Evolutionary conservation across 2,888 invertebrate genomes (phyloP), one percentile per base, ranked within the genome.

Genomic region (Shargacucullia verbasci): DNA sequence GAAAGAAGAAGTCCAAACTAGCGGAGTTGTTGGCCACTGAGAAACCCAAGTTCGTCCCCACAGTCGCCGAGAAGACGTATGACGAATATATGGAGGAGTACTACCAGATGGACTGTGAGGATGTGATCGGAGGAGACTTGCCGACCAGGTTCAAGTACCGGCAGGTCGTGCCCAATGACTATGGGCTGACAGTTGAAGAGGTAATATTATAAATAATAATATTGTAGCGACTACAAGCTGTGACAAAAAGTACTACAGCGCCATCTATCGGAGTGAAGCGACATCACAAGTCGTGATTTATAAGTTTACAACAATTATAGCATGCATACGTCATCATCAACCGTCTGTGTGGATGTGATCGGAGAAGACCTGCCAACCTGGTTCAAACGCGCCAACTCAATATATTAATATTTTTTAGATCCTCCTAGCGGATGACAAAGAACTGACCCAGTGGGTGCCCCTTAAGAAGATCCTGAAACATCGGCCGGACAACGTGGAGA

Each of bases 361-460:
- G 4, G 2, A 20, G 4, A 20, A 20, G 4, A 20, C 20, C 20
- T n/a, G n/a, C n/a, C n/a, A n/a, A n/a, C n/a, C n/a, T n/a, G n/a
- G n/a, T n/a, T n/a, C n/a, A n/a, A n/a, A n/a, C n/a, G n/a, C n/a
- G n/a, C n/a, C n/a, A n/a, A n/a, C n/a, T 20, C 20, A 20, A 2
- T 4, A 9, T 29, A 8, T 29, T 9, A 29, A 29, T 29, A 29
- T 46, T 38, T 86, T 91, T 15, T 81, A 98, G 98, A 98, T 99
- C 80, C 93, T 99, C 55, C 90, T 96, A 75, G 98, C 99, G 0
- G 97, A 98, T 81, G 99, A 99, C 86, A 97, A 96, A 72, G 99
- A 99, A 88, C 92, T 99, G 8, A 99, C 99, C 79, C 96, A 96
- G 77, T 99, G 99, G 99, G 98, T 97, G 73, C 98, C 99, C 0